Evolutionary conservation across 2,113 vertebrate genomes (phyloP).

Genomic region (Xiphias gladius): DNA sequence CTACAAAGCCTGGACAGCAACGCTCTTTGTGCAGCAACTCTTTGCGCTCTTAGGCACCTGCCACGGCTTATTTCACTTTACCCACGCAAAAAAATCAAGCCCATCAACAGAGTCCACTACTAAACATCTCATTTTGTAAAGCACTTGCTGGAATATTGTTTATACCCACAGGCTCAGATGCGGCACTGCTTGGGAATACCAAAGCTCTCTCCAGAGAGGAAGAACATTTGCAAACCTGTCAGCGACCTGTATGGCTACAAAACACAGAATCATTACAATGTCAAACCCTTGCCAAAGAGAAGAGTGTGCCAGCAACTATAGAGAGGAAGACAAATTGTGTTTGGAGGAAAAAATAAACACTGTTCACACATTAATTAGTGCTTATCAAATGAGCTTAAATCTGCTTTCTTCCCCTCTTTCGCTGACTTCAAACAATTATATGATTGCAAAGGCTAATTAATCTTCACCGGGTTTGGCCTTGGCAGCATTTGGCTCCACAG

Average conservation of each 20-base stretch:
- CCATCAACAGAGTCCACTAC: constrained; percentile 67
- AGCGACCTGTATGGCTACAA: constrained; percentile 7
- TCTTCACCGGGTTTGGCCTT: constrained; percentile 57
- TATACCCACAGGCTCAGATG: constrained; percentile 51
- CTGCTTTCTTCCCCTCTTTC: constrained; percentile 34
- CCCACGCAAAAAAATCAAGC: constrained; percentile 61
- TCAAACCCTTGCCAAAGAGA: constrained; percentile 33
- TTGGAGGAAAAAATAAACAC: constrained; percentile 58
- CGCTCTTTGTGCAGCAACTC: constrained; percentile 68
- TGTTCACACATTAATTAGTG: constrained; percentile 49
- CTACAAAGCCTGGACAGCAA: constrained; percentile 79
- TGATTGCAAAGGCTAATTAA: constrained; percentile 68
- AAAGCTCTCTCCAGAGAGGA: constrained; percentile 30
- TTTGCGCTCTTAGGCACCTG: constrained; percentile 79
- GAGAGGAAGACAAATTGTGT: constrained; percentile 35
- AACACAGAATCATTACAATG: constrained; percentile 27
- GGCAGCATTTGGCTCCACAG: constrained; percentile 60
- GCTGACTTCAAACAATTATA: constrained; percentile 69
- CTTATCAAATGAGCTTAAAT: constrained; percentile 56
- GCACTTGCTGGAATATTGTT: constrained; percentile 58
- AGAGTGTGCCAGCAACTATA: constrained; percentile 39
- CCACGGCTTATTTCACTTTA: constrained; percentile 77
- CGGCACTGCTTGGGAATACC: constrained; percentile 45
- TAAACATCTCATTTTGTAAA: constrained; percentile 62
- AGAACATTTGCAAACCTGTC: constrained; percentile 54